These are phyloP conservation scores for Cheilosia impressa DNA, from an alignment of 2,888 invertebrate genomes.

Conservation along the genomic window DNA sequence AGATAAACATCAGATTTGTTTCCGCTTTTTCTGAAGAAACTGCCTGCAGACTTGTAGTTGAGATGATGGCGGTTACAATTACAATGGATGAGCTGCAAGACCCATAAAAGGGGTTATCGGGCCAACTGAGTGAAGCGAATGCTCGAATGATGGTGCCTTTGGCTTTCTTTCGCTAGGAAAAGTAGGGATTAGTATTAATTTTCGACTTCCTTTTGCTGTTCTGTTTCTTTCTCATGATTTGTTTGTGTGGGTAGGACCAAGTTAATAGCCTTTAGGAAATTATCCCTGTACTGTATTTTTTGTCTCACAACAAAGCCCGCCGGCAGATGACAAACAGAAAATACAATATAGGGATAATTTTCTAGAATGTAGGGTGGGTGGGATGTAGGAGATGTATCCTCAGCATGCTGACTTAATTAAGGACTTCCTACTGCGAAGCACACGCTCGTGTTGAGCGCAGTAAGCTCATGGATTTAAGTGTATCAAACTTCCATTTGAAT, in stretches of 20 bases:
- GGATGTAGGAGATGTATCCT: background rate
- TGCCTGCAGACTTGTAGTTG: slow-evolving; percentile 9
- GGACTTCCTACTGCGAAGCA: background rate
- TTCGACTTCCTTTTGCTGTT: slow-evolving; percentile 15
- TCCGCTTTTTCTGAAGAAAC: background rate
- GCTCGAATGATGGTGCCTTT: slow-evolving; percentile 37
- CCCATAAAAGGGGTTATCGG: slow-evolving; percentile 52
- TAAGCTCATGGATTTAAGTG: background rate
- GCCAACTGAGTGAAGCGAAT: slow-evolving; percentile 32
- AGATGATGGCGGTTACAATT: slow-evolving; percentile 41
- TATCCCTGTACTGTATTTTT: no score
- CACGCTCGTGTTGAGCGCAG: background rate
- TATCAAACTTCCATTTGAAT: background rate
- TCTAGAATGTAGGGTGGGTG: background rate
- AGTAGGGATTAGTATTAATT: slow-evolving; percentile 39
- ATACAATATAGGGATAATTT: background rate
- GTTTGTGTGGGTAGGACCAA: slow-evolving; percentile 2
- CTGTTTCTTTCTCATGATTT: background rate
- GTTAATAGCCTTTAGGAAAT: slow-evolving; percentile 21
- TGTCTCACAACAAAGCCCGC: background rate
- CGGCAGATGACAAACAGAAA: slow-evolving; percentile 16
- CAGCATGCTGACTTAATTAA: slow-evolving; percentile 6
- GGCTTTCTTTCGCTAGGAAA: slow-evolving; percentile 25
- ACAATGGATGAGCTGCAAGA: slow-evolving; percentile 47
- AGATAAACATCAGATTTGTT: slow-evolving; percentile 45